Evolutionary conservation across 2,888 invertebrate species (phyloP).

Genomic region (Eristalis arbustorum): DNA sequence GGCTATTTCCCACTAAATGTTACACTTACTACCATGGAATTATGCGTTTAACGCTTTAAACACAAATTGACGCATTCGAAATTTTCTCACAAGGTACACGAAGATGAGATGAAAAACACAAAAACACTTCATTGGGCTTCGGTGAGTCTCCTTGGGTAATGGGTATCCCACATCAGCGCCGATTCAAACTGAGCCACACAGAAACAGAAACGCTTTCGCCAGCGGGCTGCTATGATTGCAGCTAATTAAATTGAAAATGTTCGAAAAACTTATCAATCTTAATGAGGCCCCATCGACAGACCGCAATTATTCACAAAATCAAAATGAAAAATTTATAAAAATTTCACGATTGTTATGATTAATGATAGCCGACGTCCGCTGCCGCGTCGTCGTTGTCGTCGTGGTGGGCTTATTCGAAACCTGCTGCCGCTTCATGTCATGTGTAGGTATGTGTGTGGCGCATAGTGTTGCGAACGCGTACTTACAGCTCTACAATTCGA

Average conservation of each 20-base stretch:
- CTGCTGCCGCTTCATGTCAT: not conserved
- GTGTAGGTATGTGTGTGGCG: slow-evolving; percentile 11
- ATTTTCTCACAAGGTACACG: slow-evolving; percentile 20
- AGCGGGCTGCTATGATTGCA: slow-evolving; percentile 78
- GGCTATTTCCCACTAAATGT: slow-evolving; percentile 33
- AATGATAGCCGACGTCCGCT: slow-evolving; percentile 53
- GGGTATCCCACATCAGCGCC: slow-evolving; percentile 56
- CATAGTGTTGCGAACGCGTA: slow-evolving; percentile 46
- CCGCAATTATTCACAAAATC: slow-evolving; percentile 71
- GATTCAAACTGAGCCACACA: slow-evolving; percentile 51
- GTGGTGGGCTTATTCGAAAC: slow-evolving; percentile 58
- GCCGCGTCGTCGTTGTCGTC: slow-evolving; percentile 48
- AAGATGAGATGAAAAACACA: too few species aligned
- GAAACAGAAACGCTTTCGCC: slow-evolving; percentile 72
- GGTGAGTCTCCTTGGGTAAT: slow-evolving; percentile 31
- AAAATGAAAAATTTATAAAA: slow-evolving; percentile 71
- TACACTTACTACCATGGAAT: slow-evolving; percentile 67
- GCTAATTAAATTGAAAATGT: slow-evolving; percentile 80
- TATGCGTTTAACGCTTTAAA: slow-evolving; percentile 59
- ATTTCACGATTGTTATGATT: slow-evolving; percentile 67
- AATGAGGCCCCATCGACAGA: slow-evolving; percentile 71
- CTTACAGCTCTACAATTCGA: slow-evolving; percentile 56
- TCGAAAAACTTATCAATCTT: slow-evolving; percentile 79
- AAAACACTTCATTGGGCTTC: not conserved
- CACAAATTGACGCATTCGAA: slow-evolving; percentile 41